Percentiles rank a stretch among this genome's conserved stretches.
Conservation (phyloP, 2,888 invertebrate genomes). For the Campoplex nolae region DNA sequence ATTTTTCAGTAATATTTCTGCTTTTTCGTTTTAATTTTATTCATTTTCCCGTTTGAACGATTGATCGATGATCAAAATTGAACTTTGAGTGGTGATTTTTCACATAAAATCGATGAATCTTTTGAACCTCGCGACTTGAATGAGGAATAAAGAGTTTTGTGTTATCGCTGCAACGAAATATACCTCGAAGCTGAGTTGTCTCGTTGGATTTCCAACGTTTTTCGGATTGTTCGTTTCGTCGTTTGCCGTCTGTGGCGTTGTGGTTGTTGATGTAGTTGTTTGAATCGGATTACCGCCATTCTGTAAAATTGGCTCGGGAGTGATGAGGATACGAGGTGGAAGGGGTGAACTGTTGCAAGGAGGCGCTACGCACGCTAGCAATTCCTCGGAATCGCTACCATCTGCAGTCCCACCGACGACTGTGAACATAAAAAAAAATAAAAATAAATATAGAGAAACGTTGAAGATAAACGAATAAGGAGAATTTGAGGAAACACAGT, state of each 20-base stretch:
- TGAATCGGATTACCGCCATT: constrained; percentile 71
- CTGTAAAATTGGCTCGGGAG: constrained; percentile 74
- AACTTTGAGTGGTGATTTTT: too few species aligned
- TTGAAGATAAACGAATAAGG: background rate
- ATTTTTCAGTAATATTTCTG: too few species aligned
- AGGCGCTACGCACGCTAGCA: constrained; percentile 79
- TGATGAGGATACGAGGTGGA: constrained; percentile 75
- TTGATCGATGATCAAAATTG: too few species aligned
- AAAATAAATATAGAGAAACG: constrained; percentile 3
- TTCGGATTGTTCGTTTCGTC: constrained; percentile 75
- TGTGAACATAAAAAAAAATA: constrained; percentile 69
- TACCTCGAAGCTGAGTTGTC: constrained; percentile 85
- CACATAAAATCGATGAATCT: too few species aligned
- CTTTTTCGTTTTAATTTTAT: too few species aligned
- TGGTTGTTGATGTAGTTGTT: constrained; percentile 74
- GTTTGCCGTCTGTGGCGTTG: constrained; percentile 76
- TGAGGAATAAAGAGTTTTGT: background rate
- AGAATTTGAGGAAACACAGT: background rate
- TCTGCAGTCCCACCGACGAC: constrained; percentile 81
- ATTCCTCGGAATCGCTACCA: constrained; percentile 82
- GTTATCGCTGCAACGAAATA: background rate
- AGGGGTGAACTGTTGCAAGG: constrained; percentile 78
- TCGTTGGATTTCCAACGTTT: constrained; percentile 75
- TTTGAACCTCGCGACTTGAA: too few species aligned
- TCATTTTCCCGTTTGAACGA: too few species aligned